phyloP scores from a whole-genome alignment of 2,797 vertebrate genomes.

The Sebastes hubbsi region DNA sequence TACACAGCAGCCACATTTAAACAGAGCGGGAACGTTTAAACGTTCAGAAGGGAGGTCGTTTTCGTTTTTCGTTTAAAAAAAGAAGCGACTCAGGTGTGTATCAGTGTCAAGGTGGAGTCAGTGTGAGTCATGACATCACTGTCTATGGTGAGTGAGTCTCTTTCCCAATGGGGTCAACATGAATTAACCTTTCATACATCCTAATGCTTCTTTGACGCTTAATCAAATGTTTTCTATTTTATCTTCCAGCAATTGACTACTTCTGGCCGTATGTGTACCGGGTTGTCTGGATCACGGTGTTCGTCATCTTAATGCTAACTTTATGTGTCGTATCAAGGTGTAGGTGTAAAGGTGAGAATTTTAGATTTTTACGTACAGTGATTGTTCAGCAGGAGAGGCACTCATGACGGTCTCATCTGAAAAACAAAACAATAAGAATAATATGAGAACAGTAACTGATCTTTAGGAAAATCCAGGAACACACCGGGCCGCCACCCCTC shows the following conservation, averaged over 20 bases:
- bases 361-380: background rate
- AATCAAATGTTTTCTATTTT: background rate
- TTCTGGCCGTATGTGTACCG: background rate
- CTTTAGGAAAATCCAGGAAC: constrained; percentile 6
- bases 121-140: too few relatives aligned
- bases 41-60: too few relatives aligned
- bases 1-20: too few relatives aligned
- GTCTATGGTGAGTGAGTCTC: too few relatives aligned
- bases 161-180: background rate
- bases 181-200: background rate
- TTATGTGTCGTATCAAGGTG: background rate
- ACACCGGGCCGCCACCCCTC: background rate
- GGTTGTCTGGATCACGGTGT: background rate
- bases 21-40: too few relatives aligned
- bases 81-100: too few relatives aligned
- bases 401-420: background rate
- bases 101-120: too few relatives aligned
- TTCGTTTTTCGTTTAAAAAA: too few relatives aligned
- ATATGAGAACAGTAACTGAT: background rate
- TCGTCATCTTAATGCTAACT: background rate
- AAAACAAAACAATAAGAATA: background rate
- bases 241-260: accelerated
- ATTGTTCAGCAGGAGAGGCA: background rate
- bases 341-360: constrained; percentile 29
- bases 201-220: background rate